phyloP scores from a whole-genome alignment of 2,113 vertebrate genomes.

The Nerophis lumbriciformis region DNA sequence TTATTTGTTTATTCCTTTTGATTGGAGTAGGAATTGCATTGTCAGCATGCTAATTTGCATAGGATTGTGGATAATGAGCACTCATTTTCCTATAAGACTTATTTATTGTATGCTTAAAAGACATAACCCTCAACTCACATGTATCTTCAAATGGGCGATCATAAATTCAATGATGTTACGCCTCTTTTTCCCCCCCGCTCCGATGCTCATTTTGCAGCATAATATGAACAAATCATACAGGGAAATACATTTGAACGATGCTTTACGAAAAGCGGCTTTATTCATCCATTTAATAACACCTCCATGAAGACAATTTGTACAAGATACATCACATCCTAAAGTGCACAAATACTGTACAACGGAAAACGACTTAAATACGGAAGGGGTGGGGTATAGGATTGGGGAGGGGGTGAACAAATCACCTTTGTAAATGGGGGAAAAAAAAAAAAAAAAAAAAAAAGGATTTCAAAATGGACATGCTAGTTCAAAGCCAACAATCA shows the following conservation, averaged over 20 bases:
- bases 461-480: conserved; percentile 59
- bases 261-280: conserved; percentile 74
- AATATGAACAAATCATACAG: conserved; percentile 23
- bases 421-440: conserved; percentile 58
- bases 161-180: background rate
- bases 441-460: conserved; percentile 57
- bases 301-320: conserved; percentile 82
- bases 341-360: conserved; percentile 84
- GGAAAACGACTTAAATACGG: conserved; percentile 80
- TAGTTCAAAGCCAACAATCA: conserved; percentile 64
- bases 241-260: conserved; percentile 41
- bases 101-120: background rate
- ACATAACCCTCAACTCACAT: background rate
- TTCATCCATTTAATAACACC: conserved; percentile 77
- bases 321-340: conserved; percentile 92
- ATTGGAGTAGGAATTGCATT: too few species aligned
- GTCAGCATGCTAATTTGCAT: too few species aligned
- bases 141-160: background rate
- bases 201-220: background rate
- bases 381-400: background rate
- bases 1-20: too few species aligned
- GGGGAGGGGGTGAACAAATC: conserved; percentile 5
- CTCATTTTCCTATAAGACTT: background rate
- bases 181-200: background rate
- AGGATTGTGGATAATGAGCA: too few species aligned